Evolutionary conservation across 2,888 invertebrate species (phyloP), one percentile per base, ranked within the genome.

Genomic region (Tachina lurida): DNA sequence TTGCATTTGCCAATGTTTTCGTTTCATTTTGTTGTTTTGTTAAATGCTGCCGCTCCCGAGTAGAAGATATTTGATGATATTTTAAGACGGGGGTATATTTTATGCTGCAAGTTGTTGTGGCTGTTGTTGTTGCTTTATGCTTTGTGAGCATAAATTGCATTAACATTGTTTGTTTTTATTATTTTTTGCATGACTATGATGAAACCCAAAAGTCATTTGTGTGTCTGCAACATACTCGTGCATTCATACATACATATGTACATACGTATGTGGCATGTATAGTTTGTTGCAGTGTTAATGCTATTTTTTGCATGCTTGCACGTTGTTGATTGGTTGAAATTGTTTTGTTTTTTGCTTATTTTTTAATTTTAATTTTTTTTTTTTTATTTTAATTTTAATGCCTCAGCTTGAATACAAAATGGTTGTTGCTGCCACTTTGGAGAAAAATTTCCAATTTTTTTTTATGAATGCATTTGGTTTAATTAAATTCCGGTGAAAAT

Each of bases 141-240:
- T 73, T 71, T 83, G 67, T 74, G 74, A 43, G 52, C 74, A 81
- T 86, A 84, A 86, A 86, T 86, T 86, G 86, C 86, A 86, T 83
- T 86, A 78, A 83, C 60, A 49, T 84, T 78, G 65, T 67, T 56
- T 74, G 63, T 74, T 56, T 17, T 45, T 19, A 17, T 52, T 19
- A 31, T 52, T 49, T 76, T 54, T 78, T 78, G 70, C 78, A 78
- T 78, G 78, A 31, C 78, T 54, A 45, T 54, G 43, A 47, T 73
- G 58, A 74, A 77, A 77, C 22, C n/a, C 58, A 52, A 67, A 81
- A 81, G 67, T 75, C 81, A 81, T n/a, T n/a, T 81, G 60, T 81
- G 60, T 58, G 73, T 49, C 41, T 58, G 73, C 31, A 31, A 31
- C 31, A 31, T 31, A 31, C 31, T 31, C 31, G 0, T 31, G 1